Percentiles rank a stretch among this genome's conserved stretches.
Conservation (phyloP, 2,888 invertebrate genomes). For the Leptopterna dolabrata region DNA sequence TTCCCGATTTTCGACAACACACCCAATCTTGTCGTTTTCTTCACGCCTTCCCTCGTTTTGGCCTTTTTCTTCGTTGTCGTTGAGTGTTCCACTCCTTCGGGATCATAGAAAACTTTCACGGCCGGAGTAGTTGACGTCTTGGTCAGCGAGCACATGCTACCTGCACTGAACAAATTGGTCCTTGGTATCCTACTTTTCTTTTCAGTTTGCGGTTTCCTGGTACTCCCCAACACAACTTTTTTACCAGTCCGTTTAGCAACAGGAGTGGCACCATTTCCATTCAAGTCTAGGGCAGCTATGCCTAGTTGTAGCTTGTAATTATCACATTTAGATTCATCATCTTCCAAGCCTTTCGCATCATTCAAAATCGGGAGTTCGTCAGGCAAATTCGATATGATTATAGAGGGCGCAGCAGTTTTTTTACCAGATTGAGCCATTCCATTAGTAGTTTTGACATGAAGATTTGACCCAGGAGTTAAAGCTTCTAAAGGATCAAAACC, state of each 20-base stretch:
- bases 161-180: background rate
- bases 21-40: background rate
- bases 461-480: background rate
- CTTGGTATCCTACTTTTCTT: background rate
- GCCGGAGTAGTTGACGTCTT: background rate
- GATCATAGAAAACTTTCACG: conserved; percentile 26
- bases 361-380: background rate
- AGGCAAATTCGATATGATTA: background rate
- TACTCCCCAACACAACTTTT: background rate
- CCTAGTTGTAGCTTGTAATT: background rate
- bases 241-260: background rate
- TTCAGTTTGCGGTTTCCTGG: background rate
- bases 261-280: background rate
- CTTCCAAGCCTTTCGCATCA: background rate
- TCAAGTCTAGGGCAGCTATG: background rate
- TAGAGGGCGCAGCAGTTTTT: background rate
- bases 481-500: no score
- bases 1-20: background rate
- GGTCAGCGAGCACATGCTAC: background rate
- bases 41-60: background rate
- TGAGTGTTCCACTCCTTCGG: background rate
- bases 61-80: background rate
- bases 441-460: background rate
- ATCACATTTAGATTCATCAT: background rate
- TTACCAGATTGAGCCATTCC: background rate